Conservation (phyloP, 2,888 invertebrate genomes). For the Stictocephala bisonia region DNA sequence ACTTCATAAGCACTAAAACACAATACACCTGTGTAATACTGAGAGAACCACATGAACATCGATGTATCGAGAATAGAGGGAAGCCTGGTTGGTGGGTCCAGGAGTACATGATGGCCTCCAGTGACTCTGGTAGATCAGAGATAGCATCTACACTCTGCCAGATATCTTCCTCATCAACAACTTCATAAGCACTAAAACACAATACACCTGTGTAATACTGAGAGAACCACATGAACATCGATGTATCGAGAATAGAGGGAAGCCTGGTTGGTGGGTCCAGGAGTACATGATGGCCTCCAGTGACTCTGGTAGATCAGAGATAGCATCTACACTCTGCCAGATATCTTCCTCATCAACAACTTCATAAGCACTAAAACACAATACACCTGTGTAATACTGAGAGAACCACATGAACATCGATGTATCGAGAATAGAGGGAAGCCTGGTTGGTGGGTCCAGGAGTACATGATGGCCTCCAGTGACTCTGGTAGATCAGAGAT, state of each 20-base stretch:
- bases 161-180: too few species aligned
- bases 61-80: conserved; percentile 70
- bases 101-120: conserved; percentile 74
- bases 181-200: too few species aligned
- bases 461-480: conserved; percentile 73
- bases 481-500: conserved; percentile 8
- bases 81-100: conserved; percentile 80
- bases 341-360: too few species aligned
- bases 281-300: conserved; percentile 74
- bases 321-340: conserved; percentile 13
- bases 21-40: too few species aligned
- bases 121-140: conserved; percentile 6
- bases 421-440: conserved; percentile 73
- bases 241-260: conserved; percentile 71
- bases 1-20: too few species aligned
- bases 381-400: too few species aligned
- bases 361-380: too few species aligned
- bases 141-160: conserved; percentile 12
- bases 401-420: too few species aligned
- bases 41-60: too few species aligned
- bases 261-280: conserved; percentile 79
- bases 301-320: conserved; percentile 5
- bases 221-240: too few species aligned
- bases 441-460: conserved; percentile 79
- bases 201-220: too few species aligned